phyloP scores from a whole-genome alignment of 2,888 invertebrate genomes.

The Eugnorisma glareosa region DNA sequence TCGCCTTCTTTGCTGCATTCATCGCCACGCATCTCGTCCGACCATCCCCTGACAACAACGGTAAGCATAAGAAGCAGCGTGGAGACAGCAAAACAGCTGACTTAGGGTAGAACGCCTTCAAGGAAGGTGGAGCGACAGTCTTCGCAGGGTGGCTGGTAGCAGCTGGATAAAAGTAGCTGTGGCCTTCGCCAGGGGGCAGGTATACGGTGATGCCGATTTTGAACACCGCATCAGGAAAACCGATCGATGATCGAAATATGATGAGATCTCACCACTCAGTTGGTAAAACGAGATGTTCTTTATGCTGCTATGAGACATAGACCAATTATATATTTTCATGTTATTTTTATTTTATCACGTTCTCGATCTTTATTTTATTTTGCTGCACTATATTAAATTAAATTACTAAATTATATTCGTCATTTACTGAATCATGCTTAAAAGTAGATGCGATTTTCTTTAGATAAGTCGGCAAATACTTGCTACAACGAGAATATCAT shows the following conservation, averaged over 20 bases:
- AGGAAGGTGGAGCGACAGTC: not conserved
- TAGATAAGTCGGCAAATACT: not conserved
- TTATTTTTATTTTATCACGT: not conserved
- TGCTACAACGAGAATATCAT: not conserved
- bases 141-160: not conserved
- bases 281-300: constrained; percentile 2
- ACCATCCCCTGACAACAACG: constrained; percentile 72
- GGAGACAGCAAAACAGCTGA: not conserved
- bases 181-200: too few species aligned
- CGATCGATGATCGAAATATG: not conserved
- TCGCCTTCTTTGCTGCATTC: constrained; percentile 84
- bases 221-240: not conserved
- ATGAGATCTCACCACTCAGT: not conserved
- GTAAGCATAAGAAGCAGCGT: constrained; percentile 71
- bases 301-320: not conserved
- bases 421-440: constrained; percentile 2
- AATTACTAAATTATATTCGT: not conserved
- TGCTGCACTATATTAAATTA: constrained; percentile 18
- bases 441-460: not conserved
- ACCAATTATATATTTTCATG: not conserved
- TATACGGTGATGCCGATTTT: too few species aligned
- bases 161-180: not conserved
- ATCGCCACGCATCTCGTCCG: constrained; percentile 77
- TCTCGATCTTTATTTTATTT: constrained; percentile 5
- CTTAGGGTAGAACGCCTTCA: not conserved